Evolutionary conservation across 2,113 vertebrate species (phyloP), one percentile per base, ranked within the genome.

Genomic region (Festucalex cinctus): DNA sequence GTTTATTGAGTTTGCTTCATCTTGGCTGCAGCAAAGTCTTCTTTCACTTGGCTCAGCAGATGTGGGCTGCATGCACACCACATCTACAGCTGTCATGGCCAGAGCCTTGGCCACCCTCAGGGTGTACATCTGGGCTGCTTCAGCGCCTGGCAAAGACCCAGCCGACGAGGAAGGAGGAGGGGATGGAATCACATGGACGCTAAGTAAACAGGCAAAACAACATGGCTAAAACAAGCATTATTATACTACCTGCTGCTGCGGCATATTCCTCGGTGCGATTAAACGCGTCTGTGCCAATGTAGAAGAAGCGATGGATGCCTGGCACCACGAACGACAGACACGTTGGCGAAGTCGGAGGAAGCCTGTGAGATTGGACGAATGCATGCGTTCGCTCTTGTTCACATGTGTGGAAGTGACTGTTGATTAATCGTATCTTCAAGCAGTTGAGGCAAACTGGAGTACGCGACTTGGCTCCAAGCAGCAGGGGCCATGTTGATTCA

Each of bases 261-360:
- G 93, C 91, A 69, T 94, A 96, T 44, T 94, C 90, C 85, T 94
- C 91, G 0, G 94, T 95, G 81, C 96, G 95, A 82, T 95, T 96
- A 64, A 94, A 57, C 0, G 93, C 92, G 37, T 92, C 77, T 2
- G 94, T 92, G 51, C 92, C 87, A 84, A 96, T 95, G 83, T 92
- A 92, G 88, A 96, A 95, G 78, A 94, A 94, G 1, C 94, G 91
- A 81, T 95, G 94, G 85, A 96, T 90, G 14, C 94, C 94, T 73
- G 94, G 95, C 66, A 95, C 88, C 49, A 91, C 63, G 89, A 88
- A 94, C 5, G 92, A 93, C 35, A 95, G 92, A 93, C 35, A 95
- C 91, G 70, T 95, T 95, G 74, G 95, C 95, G 88, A 96, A 96
- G 82, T 96, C 94, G 0, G 95, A 96, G 73, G 94, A 95, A 74